Percentiles rank a stretch among this genome's conserved stretches.
These are phyloP conservation scores for Anser brachyrhynchus DNA, from an alignment of 2,113 vertebrate species.

Conservation along the genomic window DNA sequence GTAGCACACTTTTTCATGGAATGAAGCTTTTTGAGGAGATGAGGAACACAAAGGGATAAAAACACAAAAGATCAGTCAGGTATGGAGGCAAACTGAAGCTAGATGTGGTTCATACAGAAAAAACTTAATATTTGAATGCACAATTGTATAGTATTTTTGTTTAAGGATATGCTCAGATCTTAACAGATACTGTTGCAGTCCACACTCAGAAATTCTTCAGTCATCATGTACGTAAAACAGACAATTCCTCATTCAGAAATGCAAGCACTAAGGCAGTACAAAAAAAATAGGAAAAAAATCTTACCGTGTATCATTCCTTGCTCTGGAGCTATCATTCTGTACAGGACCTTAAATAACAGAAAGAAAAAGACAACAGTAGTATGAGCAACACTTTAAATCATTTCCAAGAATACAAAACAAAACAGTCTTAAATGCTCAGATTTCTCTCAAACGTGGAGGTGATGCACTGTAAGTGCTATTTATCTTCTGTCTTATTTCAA, in stretches of 20 bases:
- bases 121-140: neutral
- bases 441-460: neutral
- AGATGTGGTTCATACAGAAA: neutral
- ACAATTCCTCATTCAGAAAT: neutral
- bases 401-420: neutral
- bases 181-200: neutral
- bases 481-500: neutral
- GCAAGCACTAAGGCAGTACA: neutral
- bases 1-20: neutral
- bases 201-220: neutral
- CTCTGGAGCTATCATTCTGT: constrained; percentile 81
- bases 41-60: neutral
- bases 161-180: neutral
- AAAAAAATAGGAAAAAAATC: neutral
- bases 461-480: neutral
- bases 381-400: neutral
- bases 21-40: neutral
- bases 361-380: constrained; percentile 35
- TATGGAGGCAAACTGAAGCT: neutral
- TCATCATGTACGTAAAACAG: neutral
- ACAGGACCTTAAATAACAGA: constrained; percentile 76
- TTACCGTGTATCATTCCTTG: constrained; percentile 81
- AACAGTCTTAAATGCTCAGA: neutral
- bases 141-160: neutral
- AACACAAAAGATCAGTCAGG: neutral